phyloP scores from a whole-genome alignment of 2,797 vertebrate species.

The Anabacerthia variegaticeps region DNA sequence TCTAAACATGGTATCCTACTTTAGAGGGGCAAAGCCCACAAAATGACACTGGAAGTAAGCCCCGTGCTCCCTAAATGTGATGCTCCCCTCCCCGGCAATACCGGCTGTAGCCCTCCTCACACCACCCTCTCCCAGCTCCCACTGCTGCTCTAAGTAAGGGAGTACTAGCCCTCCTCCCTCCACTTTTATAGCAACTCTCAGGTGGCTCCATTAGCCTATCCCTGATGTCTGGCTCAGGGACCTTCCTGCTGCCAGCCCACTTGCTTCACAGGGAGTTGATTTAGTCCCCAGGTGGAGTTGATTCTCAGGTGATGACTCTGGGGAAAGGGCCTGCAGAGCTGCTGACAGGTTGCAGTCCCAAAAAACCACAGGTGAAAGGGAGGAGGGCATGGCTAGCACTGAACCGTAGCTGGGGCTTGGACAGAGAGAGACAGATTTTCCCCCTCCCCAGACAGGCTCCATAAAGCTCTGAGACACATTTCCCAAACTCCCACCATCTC shows the following conservation, averaged over 20 bases:
- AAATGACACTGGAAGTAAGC: not conserved
- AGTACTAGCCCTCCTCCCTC: fast-evolving
- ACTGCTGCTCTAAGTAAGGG: fast-evolving
- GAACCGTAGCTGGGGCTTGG: not conserved
- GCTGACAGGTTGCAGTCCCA: fast-evolving
- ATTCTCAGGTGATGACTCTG: not conserved
- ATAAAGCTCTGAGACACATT: not conserved
- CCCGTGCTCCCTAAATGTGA: fast-evolving
- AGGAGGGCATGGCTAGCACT: not conserved
- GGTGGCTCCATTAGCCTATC: not conserved
- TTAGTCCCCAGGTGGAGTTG: not conserved
- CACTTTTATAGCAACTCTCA: not conserved
- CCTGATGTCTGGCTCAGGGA: not conserved
- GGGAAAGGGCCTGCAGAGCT: not conserved
- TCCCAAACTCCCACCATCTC: not conserved
- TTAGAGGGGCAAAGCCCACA: not conserved
- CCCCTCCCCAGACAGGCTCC: not conserved
- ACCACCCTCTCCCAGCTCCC: fast-evolving
- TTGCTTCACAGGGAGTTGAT: not conserved
- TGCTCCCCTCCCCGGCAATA: fast-evolving
- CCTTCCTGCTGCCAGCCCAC: not conserved
- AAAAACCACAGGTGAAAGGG: not conserved
- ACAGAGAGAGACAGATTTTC: not conserved
- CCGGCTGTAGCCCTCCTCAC: not conserved
- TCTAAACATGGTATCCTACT: not conserved